Conservation (phyloP, 30 jellyfish, hydroid and myxozoan genomes). For the Sanderia malayensis region DNA sequence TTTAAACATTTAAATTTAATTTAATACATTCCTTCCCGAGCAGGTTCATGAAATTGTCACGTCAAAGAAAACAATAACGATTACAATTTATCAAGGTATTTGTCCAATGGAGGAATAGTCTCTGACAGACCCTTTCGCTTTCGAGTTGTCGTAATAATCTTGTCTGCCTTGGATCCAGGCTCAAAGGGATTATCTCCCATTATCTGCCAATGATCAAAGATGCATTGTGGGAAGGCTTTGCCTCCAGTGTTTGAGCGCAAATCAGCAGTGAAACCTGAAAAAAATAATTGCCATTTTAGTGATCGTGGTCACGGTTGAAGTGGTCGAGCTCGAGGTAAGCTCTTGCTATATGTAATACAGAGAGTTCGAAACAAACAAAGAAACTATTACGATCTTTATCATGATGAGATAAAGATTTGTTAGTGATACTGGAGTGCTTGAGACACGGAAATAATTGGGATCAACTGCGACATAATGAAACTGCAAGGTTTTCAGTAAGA, state of each 20-base stretch:
- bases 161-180: conserved; percentile 68
- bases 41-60: not conserved
- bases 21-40: not conserved
- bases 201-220: conserved; percentile 97
- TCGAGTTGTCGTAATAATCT: conserved; percentile 71
- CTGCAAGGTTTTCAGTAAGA: too few species aligned
- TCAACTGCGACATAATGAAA: too few species aligned
- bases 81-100: conserved; percentile 89
- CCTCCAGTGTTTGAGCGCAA: conserved; percentile 97
- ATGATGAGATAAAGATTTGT: too few species aligned
- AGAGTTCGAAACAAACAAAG: too few species aligned
- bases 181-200: conserved; percentile 83
- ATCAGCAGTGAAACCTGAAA: conserved; percentile 96
- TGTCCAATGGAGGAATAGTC: conserved; percentile 90
- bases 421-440: too few species aligned
- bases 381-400: too few species aligned
- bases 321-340: too few species aligned
- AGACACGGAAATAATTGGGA: too few species aligned
- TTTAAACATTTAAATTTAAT: too few species aligned
- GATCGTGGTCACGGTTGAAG: too few species aligned
- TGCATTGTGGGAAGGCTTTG: conserved; percentile 99
- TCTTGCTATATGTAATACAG: too few species aligned
- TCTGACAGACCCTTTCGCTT: conserved; percentile 97
- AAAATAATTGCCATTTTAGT: too few species aligned
- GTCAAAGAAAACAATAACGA: not conserved